Conservation (phyloP, 1,140 invertebrate genomes). For the Drosophila melanica region DNA sequence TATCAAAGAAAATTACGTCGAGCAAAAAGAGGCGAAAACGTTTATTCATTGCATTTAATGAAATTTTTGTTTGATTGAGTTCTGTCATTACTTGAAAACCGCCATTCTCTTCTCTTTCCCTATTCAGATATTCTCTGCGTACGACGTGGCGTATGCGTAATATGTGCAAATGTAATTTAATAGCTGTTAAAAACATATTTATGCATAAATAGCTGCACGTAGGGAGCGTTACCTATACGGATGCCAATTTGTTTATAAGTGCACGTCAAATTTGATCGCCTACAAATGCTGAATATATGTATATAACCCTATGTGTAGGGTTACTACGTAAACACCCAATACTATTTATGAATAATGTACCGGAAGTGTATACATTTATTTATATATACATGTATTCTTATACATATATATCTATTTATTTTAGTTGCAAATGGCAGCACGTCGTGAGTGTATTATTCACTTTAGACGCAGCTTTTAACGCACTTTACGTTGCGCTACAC, state of each 20-base stretch:
- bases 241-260: constrained; percentile 70
- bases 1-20: constrained; percentile 52
- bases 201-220: constrained; percentile 66
- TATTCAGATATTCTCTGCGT: neutral
- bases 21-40: constrained; percentile 33
- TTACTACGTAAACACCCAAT: constrained; percentile 16
- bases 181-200: constrained; percentile 56
- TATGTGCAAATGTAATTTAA: constrained; percentile 64
- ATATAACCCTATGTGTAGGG: too few relatives aligned
- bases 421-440: constrained; percentile 76
- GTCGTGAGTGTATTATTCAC: constrained; percentile 76
- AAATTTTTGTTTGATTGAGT: constrained; percentile 56
- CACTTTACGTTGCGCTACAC: constrained; percentile 48
- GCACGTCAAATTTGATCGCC: constrained; percentile 74
- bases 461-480: constrained; percentile 62
- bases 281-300: constrained; percentile 55
- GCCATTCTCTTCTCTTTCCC: neutral
- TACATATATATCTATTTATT: constrained; percentile 66
- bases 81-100: constrained; percentile 5
- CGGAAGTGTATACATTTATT: constrained; percentile 18
- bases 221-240: constrained; percentile 31
- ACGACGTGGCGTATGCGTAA: constrained; percentile 53
- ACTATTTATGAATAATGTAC: constrained; percentile 74
- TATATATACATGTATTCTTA: neutral
- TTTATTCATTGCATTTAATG: constrained; percentile 64